Evolutionary conservation across 37 sponge, comb jelly and placozoan genomes (phyloP), one percentile per base, ranked within the genome.

Genomic region (Cliona cf. orientalis): DNA sequence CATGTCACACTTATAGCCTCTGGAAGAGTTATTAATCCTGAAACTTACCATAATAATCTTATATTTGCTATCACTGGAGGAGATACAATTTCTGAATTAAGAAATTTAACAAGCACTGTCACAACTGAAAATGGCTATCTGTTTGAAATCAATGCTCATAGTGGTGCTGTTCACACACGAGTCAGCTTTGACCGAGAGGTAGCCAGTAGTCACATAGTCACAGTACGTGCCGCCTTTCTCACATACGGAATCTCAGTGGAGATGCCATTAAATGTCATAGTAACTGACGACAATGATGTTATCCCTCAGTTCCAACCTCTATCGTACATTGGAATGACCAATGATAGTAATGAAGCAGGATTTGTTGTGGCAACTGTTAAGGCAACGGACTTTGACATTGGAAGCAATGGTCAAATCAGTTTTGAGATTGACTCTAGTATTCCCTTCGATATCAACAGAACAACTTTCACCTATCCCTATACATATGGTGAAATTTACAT

Each of bases 271-370:
- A 17, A 19, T 19, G 44, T 86, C 17, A 41, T 5, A 36, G 80
- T 86, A 3, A 26, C 25, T 43, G 87, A 86, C 60, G 58, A 29
- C 19, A 86, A 86, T 73, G 87, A 86, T 40, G 64, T 73, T 45
- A 58, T 43, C 5, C 87, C 87, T 28, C n/a, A 46, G 23, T 86
- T 86, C 38, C 39, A 37, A 40, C 45, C 71, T n/a, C 1, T 21
- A 0, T 0, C 55, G 33, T 86, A 86, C 46, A 12, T 68, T 23
- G 43, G 32, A 21, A 64, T n/a, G 37, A 63, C 73, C 53, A 25
- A 44, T 26, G 42, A 57, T 17, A 3, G 12, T 4, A 6, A 3
- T 2, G 14, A 53, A 1, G 1, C 35, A 22, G 38, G 0, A 25
- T 14, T 9, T 0, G 32, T 38, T 7, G 17, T 79, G 23, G 23